Evolutionary conservation across 2,888 invertebrate genomes (phyloP).

Genomic region (Platycheirus rosarum): DNA sequence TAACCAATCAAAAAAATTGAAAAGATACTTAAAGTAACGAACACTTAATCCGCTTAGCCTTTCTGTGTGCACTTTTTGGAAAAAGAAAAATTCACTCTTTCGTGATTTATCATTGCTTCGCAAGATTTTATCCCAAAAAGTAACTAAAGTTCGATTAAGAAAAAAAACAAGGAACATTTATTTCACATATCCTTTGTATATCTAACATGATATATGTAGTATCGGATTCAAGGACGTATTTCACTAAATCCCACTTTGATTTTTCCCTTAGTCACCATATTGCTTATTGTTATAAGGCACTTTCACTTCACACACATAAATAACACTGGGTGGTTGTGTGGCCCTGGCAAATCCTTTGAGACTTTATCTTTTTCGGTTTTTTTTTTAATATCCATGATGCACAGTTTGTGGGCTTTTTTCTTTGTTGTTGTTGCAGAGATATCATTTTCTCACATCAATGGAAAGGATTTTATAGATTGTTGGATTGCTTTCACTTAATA

Average conservation of each 20-base stretch:
- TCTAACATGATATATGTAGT: no score
- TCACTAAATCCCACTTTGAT: constrained; percentile 18
- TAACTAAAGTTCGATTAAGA: no score
- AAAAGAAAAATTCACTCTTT: no score
- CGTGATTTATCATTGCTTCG: constrained; percentile 6
- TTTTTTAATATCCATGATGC: constrained; percentile 31
- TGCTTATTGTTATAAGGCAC: constrained; percentile 29
- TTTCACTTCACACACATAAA: constrained; percentile 17
- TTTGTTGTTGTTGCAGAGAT: constrained; percentile 28
- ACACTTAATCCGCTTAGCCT: no score
- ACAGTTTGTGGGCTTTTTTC: constrained; percentile 14
- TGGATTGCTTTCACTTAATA: constrained; percentile 39
- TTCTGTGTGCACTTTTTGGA: constrained; percentile 9
- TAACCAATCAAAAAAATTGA: no score
- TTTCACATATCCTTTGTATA: constrained; percentile 9
- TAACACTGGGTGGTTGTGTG: background rate
- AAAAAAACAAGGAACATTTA: no score
- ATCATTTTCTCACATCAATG: constrained; percentile 40
- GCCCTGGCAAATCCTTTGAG: constrained; percentile 9
- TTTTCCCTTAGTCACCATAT: constrained; percentile 24
- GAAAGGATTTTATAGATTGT: constrained; percentile 39
- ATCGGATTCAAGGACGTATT: constrained; percentile 11
- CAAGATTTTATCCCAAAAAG: no score
- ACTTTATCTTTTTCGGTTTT: background rate
- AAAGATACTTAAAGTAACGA: no score